Conservation (phyloP, 2,888 invertebrate genomes). For the Brenthis ino region DNA sequence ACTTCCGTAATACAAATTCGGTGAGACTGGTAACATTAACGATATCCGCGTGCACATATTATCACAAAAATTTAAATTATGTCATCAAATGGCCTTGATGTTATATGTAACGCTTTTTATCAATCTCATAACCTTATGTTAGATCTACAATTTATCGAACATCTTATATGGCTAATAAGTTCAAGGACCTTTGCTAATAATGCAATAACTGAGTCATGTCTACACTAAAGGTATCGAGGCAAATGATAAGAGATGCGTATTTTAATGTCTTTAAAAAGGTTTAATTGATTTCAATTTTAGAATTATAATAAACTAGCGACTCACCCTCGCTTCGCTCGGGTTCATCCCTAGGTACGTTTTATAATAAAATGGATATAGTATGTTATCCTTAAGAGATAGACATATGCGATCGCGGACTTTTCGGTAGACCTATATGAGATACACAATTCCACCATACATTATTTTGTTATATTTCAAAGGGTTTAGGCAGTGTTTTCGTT, state of each 20-base stretch:
- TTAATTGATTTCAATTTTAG: too few relatives aligned
- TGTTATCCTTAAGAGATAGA: too few relatives aligned
- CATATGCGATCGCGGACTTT: too few relatives aligned
- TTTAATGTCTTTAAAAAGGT: too few relatives aligned
- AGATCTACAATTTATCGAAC: conserved; percentile 13
- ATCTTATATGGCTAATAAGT: conserved; percentile 8
- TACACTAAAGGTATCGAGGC: background rate
- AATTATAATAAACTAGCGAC: too few relatives aligned
- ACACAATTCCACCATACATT: too few relatives aligned
- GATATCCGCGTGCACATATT: conserved; percentile 15
- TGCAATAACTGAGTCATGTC: background rate
- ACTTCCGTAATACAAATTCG: conserved; percentile 19
- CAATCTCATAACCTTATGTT: conserved; percentile 1
- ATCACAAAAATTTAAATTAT: conserved; percentile 1
- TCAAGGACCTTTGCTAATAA: conserved; percentile 1
- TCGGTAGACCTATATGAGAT: too few relatives aligned
- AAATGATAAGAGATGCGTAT: background rate
- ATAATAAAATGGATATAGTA: too few relatives aligned
- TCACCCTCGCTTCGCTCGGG: too few relatives aligned
- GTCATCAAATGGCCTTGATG: conserved; percentile 3
- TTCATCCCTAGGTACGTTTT: too few relatives aligned
- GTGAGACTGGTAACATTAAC: conserved; percentile 17
- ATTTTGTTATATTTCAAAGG: too few relatives aligned
- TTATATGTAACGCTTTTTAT: conserved; percentile 2
- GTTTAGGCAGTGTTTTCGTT: too few relatives aligned